Evolutionary conservation across 2,888 invertebrate genomes (phyloP).

Genomic region (Sarcophaga rosellei): DNA sequence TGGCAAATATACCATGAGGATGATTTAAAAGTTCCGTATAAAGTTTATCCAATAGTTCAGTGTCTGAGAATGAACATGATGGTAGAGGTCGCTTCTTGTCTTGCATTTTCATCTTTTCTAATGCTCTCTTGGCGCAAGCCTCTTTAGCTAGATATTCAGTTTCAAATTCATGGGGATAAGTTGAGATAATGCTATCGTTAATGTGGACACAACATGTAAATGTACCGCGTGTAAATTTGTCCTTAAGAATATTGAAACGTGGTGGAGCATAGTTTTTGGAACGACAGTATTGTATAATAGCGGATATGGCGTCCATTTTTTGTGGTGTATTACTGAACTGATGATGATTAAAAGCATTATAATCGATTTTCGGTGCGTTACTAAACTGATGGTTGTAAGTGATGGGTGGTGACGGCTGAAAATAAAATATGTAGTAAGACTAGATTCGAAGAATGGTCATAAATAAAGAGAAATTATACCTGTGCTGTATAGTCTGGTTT

Average conservation of each 20-base stretch:
- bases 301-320: slow-evolving; percentile 74
- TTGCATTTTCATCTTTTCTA: slow-evolving; percentile 75
- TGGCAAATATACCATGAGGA: slow-evolving; percentile 84
- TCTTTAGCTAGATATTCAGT: slow-evolving; percentile 74
- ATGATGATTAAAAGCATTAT: slow-evolving; percentile 53
- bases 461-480: slow-evolving; percentile 33
- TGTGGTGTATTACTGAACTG: slow-evolving; percentile 49
- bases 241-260: slow-evolving; percentile 72
- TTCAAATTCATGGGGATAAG: slow-evolving; percentile 78
- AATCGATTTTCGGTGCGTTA: slow-evolving; percentile 52
- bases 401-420: slow-evolving; percentile 16
- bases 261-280: slow-evolving; percentile 73
- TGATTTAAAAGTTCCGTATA: slow-evolving; percentile 76
- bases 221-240: slow-evolving; percentile 71
- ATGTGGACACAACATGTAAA: slow-evolving; percentile 77
- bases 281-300: slow-evolving; percentile 76
- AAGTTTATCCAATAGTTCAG: slow-evolving; percentile 76
- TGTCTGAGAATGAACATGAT: slow-evolving; percentile 74
- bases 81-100: slow-evolving; percentile 74
- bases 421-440: neutral
- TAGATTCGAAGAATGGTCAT: neutral
- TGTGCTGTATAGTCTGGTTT: slow-evolving; percentile 46
- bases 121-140: slow-evolving; percentile 76
- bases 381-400: slow-evolving; percentile 45
- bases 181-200: slow-evolving; percentile 75